phyloP scores from a whole-genome alignment of 2,113 vertebrate genomes.

The Sigmodon hispidus region DNA sequence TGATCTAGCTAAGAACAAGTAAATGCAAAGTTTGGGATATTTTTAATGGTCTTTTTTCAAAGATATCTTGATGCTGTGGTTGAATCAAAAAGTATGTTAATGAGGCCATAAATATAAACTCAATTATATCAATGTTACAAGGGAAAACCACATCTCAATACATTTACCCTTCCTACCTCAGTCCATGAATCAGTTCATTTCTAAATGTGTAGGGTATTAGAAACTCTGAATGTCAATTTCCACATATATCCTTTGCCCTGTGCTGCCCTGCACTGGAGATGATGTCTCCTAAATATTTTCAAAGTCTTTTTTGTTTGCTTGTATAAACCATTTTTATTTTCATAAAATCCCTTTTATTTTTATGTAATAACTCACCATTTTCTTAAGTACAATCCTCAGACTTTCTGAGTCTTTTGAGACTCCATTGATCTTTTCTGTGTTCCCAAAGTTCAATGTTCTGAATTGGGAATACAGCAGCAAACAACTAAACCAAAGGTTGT shows the following conservation, averaged over 20 bases:
- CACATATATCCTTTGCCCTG: neutral
- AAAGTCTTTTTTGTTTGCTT: neutral
- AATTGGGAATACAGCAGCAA: neutral
- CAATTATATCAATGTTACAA: neutral
- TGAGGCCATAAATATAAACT: neutral
- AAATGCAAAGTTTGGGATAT: conserved; percentile 14
- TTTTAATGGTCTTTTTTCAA: neutral
- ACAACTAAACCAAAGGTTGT: neutral
- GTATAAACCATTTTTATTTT: neutral
- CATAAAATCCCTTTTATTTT: neutral
- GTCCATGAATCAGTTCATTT: neutral
- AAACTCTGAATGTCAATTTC: neutral
- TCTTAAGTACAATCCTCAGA: neutral
- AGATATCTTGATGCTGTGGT: neutral
- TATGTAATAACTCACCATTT: neutral
- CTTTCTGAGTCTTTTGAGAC: neutral
- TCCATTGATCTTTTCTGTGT: neutral
- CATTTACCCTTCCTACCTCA: neutral
- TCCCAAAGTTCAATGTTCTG: neutral
- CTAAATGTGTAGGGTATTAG: neutral
- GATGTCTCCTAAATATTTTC: neutral
- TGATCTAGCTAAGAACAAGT: neutral
- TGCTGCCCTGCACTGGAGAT: neutral
- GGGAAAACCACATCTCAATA: neutral
- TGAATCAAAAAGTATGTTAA: conserved; percentile 48